Evolutionary conservation across 2,797 vertebrate genomes (phyloP).

Genomic region (Otolemur crassicaudatus): DNA sequence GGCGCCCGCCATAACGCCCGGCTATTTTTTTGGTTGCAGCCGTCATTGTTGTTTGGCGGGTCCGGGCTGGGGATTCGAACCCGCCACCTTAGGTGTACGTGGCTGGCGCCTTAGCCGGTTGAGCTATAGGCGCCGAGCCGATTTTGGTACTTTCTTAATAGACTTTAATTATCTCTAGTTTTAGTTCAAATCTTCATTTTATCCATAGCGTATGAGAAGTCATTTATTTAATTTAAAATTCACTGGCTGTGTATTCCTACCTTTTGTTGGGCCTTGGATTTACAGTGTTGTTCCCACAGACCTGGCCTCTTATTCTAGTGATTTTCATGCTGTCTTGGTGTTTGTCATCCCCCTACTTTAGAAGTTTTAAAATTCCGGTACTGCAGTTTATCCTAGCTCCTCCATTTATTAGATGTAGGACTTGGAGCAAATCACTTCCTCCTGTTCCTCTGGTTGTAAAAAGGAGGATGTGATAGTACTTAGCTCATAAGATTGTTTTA

Average conservation of each 20-base stretch:
- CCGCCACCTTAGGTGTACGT: no score
- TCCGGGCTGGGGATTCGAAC: no score
- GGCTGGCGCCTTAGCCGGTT: no score
- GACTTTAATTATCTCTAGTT: not conserved
- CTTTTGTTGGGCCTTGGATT: not conserved
- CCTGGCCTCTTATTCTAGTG: not conserved
- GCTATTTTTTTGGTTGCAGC: no score
- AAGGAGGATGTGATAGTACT: not conserved
- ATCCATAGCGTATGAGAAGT: not conserved
- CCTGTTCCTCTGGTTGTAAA: conserved; percentile 43
- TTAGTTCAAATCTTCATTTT: conserved; percentile 2
- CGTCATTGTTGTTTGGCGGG: no score
- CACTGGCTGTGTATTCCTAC: not conserved
- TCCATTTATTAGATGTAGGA: conserved; percentile 14
- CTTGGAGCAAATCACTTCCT: not conserved
- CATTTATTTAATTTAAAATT: conserved; percentile 41
- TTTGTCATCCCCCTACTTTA: not conserved
- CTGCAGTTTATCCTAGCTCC: not conserved
- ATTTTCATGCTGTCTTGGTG: not conserved
- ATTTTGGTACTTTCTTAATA: not conserved
- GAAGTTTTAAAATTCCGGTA: conserved; percentile 13
- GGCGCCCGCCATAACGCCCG: no score
- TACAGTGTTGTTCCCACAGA: not conserved
- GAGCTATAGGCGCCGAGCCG: no score
- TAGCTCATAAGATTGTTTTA: not conserved